Evolutionary conservation across 2,888 invertebrate genomes (phyloP), one percentile per base, ranked within the genome.

Genomic region (Sarcophaga rosellei): DNA sequence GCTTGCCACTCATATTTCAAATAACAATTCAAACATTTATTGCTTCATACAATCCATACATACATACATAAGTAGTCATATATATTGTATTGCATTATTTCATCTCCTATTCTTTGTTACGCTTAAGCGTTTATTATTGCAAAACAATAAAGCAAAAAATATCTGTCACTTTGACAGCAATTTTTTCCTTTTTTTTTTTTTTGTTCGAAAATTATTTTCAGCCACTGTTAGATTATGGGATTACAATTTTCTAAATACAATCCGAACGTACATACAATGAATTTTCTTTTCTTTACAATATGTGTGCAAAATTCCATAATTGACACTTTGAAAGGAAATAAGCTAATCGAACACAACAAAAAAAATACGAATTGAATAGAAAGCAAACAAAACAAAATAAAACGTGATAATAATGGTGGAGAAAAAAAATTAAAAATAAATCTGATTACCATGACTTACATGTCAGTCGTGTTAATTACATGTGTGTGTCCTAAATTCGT

Each of bases 211-310:
- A 35, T 10, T 35, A 35, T 35, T 57, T 77, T 84, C 66, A 63
- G 44, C 83, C 59, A 83, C 80, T 83, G 80, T 80, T 80, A 65
- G 80, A 86, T 86, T 86, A 86, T 74, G 80, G 69, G 83, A 86
- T 86, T 86, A 86, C 69, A 78, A 69, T 68, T 61, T 45, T 72
- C 53, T 73, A 62, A 83, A 83, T 73, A 78, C 53, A 70, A 25
- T 25, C n/a, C 45, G 11, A 68, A 10, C 44, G 65, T 21, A 62
- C 47, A 21, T 81, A 66, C 73, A 72, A 69, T 20, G 53, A 72
- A 53, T 80, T 80, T 74, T 45, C 21, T n/a, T 53, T 57, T 53
- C 25, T 25, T 21, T 53, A 35, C 35, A 35, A 35, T 35, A 2
- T 35, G 76, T 84, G 83, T 78, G 83, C 65, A 65, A 70, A 86